Percentiles rank a stretch among this genome's conserved stretches.
Evolutionary conservation across 2,113 vertebrate species (phyloP).

Genomic region (Trematocara marginatum): DNA sequence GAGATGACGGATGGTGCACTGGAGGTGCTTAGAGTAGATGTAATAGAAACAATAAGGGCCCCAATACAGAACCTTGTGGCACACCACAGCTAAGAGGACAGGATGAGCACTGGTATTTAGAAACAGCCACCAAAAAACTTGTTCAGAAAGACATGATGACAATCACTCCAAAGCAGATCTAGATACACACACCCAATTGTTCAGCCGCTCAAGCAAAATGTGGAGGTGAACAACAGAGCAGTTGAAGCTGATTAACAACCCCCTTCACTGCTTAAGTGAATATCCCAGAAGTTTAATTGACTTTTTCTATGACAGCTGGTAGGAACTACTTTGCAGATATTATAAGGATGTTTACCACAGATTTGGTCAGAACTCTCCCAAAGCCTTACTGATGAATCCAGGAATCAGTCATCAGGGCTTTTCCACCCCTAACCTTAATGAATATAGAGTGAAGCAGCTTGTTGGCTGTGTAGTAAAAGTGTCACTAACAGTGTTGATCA

Average conservation of each 20-base stretch:
- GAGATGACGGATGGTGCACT: neutral
- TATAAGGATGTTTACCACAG: neutral
- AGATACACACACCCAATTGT: neutral
- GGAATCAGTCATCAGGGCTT: neutral
- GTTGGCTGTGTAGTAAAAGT: neutral
- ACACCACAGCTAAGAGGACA: neutral
- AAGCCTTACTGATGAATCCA: neutral
- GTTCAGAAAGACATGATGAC: neutral
- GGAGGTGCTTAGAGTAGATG: neutral
- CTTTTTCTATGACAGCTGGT: neutral
- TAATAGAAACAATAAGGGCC: neutral
- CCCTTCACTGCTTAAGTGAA: neutral
- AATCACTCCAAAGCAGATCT: neutral
- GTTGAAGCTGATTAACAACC: fast-evolving
- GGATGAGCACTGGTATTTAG: neutral
- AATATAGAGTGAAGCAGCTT: neutral
- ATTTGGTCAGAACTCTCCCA: neutral
- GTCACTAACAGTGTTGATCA: neutral
- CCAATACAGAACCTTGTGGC: neutral
- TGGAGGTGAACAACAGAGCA: neutral
- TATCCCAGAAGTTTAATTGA: fast-evolving
- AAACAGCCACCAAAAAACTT: neutral
- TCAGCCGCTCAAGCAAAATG: neutral
- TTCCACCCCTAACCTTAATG: neutral
- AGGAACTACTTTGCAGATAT: neutral